Evolutionary conservation across 1,140 invertebrate genomes (phyloP), one percentile per base, ranked within the genome.

Genomic region (Venustaconcha ellipsiformis): DNA sequence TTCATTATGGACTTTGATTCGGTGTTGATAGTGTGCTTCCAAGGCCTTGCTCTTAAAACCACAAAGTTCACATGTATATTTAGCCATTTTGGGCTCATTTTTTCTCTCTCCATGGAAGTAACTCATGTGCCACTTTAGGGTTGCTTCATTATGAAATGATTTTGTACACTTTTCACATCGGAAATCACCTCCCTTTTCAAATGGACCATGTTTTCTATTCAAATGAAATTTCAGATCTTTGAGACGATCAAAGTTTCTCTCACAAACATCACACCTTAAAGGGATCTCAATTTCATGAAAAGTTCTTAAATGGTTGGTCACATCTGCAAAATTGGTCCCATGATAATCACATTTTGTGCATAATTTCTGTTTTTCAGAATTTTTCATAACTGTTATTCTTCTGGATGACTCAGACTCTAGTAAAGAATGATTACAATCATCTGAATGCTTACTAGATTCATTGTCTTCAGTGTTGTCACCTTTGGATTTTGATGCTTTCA

Each of bases 221-320:
- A 82, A 57, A 57, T 82, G 80, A 26, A 65, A 26, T 1, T 63
- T 58, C 13, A 82, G 64, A 30, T 72, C 69, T 14, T 57, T 64
- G n/a, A n/a, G 20, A 18, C 64, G 72, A 26, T 75, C 70, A 56
- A 79, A 78, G 23, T 68, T 73, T 23, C 72, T n/a, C 56, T 82
- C 75, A 74, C 80, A 82, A 23, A 82, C 66, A 75, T 82, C 80
- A 71, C 80, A 82, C 14, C 69, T 69, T 15, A 76, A 60, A 14
- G 72, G 70, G 8, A 67, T 70, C 26, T 72, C 37, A 6, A 76
- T 65, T 37, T 67, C 62, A 30, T 76, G 74, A 30, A 58, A 66
- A 15, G 62, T 71, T 55, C 30, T 71, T 30, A 76, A 56, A 60
- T 76, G 74, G 14, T 67, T n/a, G 13, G 69, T 76, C n/a, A 76